A percentile compares a stretch with the other conserved stretches of the same genome.
Evolutionary conservation across 1,140 invertebrate species (phyloP).

Genomic region (Cyphomyrmex costatus): DNA sequence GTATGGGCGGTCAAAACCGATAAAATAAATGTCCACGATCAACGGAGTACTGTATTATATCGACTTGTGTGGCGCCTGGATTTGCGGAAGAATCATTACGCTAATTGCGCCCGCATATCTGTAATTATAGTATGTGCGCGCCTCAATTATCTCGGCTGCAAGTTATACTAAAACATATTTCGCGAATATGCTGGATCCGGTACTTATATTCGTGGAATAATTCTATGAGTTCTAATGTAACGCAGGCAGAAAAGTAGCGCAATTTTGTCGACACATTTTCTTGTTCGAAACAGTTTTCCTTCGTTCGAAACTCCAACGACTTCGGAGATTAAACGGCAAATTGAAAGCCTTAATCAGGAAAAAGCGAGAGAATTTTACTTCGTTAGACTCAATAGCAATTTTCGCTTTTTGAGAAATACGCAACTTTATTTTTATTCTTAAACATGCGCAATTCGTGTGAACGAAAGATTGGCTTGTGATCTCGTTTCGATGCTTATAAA

Average conservation of each 20-base stretch:
- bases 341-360: background rate
- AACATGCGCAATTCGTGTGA: no score
- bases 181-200: background rate
- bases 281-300: background rate
- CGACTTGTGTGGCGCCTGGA: background rate
- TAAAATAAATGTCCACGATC: conserved; percentile 1
- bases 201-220: conserved; percentile 4
- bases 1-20: background rate
- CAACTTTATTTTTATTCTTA: background rate
- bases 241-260: background rate
- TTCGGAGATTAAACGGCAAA: background rate
- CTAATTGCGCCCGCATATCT: background rate
- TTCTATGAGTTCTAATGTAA: background rate
- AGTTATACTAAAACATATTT: conserved; percentile 18
- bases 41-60: background rate
- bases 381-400: background rate
- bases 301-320: background rate
- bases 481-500: background rate
- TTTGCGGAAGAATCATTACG: conserved; percentile 27
- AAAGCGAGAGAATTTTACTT: background rate
- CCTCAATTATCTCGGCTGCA: background rate
- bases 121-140: background rate
- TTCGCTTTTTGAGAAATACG: background rate
- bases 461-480: background rate
- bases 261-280: conserved; percentile 27